Base-by-base conservation (phyloP, 2,113 vertebrate genomes). In the Laticauda colubrina region DNA sequence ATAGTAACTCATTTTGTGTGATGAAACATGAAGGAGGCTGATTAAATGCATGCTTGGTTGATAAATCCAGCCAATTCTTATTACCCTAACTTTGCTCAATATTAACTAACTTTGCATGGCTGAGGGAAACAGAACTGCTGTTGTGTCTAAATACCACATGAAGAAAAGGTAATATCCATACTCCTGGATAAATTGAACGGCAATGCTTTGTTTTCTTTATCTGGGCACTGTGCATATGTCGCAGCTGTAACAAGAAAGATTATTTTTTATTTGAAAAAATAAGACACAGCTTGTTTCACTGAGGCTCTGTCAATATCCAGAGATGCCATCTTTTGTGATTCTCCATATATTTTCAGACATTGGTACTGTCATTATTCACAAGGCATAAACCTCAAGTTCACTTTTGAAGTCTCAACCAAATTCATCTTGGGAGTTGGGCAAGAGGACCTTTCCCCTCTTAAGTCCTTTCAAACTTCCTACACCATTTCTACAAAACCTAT, bases 181-280 rank as follows among this genome's bases (percentile, higher is more conserved):
- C 48, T 61, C 7, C 64, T 93, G 24, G 23, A 34, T 69, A 53
- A 81, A 24, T n/a, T 29, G 69, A 86, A 59, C 89, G 89, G 92
- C 92, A 95, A 53, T 93, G 23, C 0, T 61, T 93, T 21, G 0
- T 85, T 94, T 89, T 85, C 29, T 86, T 94, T 69, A 12, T n/a
- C 15, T 75, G n/a, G 69, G 56, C 54, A 9, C 85, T 45, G 15
- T 51, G n/a, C 26, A 61, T 43, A 48, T 12, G 26, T 56, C 87
- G 39, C 45, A 90, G 34, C 57, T 69, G 10, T 55, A 43, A 29
- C 21, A 34, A 21, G 24, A 20, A 56, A 61, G 39, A 88, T 54
- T 64, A 43, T 89, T 87, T 92, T 90, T 54, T 34, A 20, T 81
- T 88, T n/a, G 23, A 90, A 45, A 39, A 81, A 92, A 26, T 81